Evolutionary conservation across 1,140 invertebrate genomes (phyloP), one percentile per base, ranked within the genome.

Genomic region (Streblospio benedicti): DNA sequence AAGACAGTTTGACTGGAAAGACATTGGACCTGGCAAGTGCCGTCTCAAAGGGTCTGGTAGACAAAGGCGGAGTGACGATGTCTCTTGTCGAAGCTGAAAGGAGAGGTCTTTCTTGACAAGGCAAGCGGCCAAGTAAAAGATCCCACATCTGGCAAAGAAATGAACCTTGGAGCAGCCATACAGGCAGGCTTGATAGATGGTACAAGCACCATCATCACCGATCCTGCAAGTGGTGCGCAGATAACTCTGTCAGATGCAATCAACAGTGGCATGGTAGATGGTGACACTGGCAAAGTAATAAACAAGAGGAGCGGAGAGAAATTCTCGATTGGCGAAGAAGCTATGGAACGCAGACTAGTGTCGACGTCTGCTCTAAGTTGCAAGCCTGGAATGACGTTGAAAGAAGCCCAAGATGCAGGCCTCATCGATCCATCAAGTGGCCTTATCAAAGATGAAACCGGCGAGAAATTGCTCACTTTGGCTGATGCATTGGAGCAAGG

Each of bases 271-370:
- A 65, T 73, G n/a, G 62, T 75, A 41, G 62, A 58, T 20, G 20
- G 79, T 84, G 57, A 84, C 87, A 18, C 83, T 87, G 63, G 82
- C 84, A 6, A 87, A 90, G 76, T 59, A 18, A 80, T 90, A 61
- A 87, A 91, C 2, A 83, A 84, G 59, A 55, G 44, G 30, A 86
- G 87, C 70, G 87, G 87, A 73, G 90, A 87, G 3, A 87, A 93
- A 59, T 93, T 93, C 70, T 91, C 90, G 2, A 78, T 96, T 12
- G 91, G 91, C 78, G 91, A 92, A n/a, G n/a, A n/a, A 76, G 87
- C 90, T 12, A 86, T 93, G 49, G n/a, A n/a, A n/a, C n/a, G n/a
- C n/a, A n/a, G n/a, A n/a, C n/a, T n/a, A n/a, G n/a, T n/a, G n/a
- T n/a, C n/a, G n/a, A n/a, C n/a, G n/a, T n/a, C n/a, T n/a, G n/a